phyloP scores from a whole-genome alignment of 2,113 vertebrate genomes.

The Myxocyprinus asiaticus region DNA sequence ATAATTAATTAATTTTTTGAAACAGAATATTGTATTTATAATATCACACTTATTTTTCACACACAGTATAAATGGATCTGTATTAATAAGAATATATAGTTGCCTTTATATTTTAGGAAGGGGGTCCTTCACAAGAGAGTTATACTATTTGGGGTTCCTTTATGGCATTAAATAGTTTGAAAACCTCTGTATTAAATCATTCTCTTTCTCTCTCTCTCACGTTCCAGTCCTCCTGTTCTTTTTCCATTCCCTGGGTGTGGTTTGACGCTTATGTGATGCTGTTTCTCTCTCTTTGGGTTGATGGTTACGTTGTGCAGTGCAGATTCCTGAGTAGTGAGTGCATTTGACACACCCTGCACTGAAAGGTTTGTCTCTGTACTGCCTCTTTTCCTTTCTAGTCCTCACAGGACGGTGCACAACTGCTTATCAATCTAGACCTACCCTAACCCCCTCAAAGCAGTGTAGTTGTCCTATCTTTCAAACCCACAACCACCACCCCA shows the following conservation, averaged over 20 bases:
- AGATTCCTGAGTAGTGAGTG: conserved; percentile 77
- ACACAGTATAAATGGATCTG: too few relatives aligned
- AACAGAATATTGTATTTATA: too few relatives aligned
- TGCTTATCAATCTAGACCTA: background rate
- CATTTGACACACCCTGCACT: conserved; percentile 67
- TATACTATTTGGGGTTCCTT: too few relatives aligned
- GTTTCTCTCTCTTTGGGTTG: conserved; percentile 9
- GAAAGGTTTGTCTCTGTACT: background rate
- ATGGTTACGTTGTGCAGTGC: conserved; percentile 49
- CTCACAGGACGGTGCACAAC: background rate
- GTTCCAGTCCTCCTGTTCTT: conserved; percentile 20
- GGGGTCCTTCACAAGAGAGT: too few relatives aligned
- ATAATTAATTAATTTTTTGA: too few relatives aligned
- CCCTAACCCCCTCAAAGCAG: background rate
- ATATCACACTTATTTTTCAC: too few relatives aligned
- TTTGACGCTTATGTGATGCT: conserved; percentile 27
- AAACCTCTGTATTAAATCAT: too few relatives aligned
- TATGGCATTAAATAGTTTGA: too few relatives aligned
- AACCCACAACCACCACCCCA: conserved; percentile 24
- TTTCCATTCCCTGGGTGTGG: conserved; percentile 47
- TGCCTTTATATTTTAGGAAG: too few relatives aligned
- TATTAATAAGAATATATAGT: too few relatives aligned
- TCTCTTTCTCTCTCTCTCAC: conserved; percentile 11
- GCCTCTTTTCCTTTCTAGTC: background rate
- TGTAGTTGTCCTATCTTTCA: background rate